Percentiles rank a stretch among this genome's conserved stretches.
These are phyloP conservation scores for Parapristionchus giblindavisi DNA, from an alignment of 2,888 invertebrate species.

Conservation along the genomic window DNA sequence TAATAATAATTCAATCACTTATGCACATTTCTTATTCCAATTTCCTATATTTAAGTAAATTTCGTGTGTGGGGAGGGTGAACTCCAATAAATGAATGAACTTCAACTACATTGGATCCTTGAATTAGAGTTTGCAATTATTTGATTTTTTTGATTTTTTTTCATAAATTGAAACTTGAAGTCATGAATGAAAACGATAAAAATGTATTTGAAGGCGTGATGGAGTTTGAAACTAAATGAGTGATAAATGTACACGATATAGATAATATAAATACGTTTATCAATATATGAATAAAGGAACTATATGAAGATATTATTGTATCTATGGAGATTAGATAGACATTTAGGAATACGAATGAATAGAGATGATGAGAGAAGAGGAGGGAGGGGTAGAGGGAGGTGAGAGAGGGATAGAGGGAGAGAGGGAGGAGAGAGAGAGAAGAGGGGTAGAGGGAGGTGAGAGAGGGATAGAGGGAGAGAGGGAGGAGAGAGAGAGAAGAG, in stretches of 20 bases:
- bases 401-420: conserved; percentile 16
- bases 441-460: background rate
- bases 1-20: no score
- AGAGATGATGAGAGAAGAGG: background rate
- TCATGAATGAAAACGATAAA: no score
- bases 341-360: background rate
- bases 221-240: no score
- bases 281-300: conserved; percentile 2
- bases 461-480: background rate
- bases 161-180: conserved; percentile 23
- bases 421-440: conserved; percentile 19
- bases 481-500: background rate
- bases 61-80: no score
- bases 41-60: no score
- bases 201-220: no score
- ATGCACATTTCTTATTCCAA: no score
- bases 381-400: conserved; percentile 21
- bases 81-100: no score
- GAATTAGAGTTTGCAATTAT: no score
- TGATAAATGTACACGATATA: background rate
- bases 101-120: no score
- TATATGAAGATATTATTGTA: background rate
- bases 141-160: no score
- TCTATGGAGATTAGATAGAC: conserved; percentile 7
- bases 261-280: background rate